A percentile compares a stretch with the other conserved stretches of the same genome.
phyloP scores from a whole-genome alignment of 2,113 vertebrate genomes.

The Cinclus cinclus region DNA sequence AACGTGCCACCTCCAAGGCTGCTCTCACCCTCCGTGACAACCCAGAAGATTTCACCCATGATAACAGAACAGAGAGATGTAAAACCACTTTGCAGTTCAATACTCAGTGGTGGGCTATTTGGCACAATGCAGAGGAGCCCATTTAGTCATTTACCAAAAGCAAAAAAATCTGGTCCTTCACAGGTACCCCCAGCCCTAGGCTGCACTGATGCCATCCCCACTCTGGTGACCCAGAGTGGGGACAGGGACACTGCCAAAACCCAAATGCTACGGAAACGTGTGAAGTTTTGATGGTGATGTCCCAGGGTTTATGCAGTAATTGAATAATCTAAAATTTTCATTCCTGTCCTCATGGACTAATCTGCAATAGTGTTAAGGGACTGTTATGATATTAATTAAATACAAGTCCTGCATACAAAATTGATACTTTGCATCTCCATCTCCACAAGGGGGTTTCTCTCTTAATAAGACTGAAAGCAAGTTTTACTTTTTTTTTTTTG shows the following conservation, averaged over 20 bases:
- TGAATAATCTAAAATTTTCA: slow-evolving; percentile 67
- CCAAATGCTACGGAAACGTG: not conserved
- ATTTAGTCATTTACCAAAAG: not conserved
- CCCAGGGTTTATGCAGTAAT: slow-evolving; percentile 49
- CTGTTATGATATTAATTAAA: slow-evolving; percentile 69
- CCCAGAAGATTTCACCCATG: not conserved
- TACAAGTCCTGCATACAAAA: slow-evolving; percentile 62
- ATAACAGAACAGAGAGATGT: not conserved
- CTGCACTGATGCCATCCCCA: not conserved
- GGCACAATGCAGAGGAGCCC: not conserved
- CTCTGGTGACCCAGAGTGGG: not conserved
- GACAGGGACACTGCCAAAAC: not conserved
- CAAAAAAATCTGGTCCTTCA: not conserved
- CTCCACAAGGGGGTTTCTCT: slow-evolving; percentile 37
- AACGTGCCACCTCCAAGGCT: not conserved
- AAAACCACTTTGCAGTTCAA: not conserved
- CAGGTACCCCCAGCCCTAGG: not conserved
- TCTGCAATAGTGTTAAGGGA: slow-evolving; percentile 59
- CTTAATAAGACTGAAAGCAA: slow-evolving; percentile 47
- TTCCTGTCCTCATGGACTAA: slow-evolving; percentile 60
- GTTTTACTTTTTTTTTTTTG: not conserved
- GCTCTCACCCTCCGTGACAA: not conserved
- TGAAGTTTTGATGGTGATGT: not conserved
- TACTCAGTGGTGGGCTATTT: not conserved
- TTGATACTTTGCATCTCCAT: slow-evolving; percentile 28